Evolutionary conservation across 2,797 vertebrate species (phyloP), one percentile per base, ranked within the genome.

Genomic region (Allobates femoralis): DNA sequence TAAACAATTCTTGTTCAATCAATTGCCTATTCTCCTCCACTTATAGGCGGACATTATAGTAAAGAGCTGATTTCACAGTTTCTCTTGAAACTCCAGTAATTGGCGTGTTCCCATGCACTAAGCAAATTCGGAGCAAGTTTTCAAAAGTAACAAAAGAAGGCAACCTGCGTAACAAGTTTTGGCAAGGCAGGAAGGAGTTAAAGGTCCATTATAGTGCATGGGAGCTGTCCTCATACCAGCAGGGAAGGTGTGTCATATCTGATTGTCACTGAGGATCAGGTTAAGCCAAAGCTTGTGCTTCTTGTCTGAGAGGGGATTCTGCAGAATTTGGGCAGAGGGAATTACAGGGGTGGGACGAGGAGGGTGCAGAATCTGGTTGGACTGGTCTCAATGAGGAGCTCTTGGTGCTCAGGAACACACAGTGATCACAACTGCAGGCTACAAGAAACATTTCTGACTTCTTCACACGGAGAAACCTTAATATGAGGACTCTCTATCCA

Each of bases 361-460:
- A 60, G 79, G 82, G 67, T 76, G 26, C 19, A 80, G 26, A 73
- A 84, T 74, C 82, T 81, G 58, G 86, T 88, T 23, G 6, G 82
- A 88, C 86, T 81, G 69, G 86, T 88, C 82, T 87, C 21, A 53
- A 64, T 37, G 76, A 76, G 34, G 1, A 51, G 67, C 82, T 76
- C n/a, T 26, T 21, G 82, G 82, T 41, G 55, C 75, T 62, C 2
- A 12, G 67, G 19, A 37, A 46, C 19, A 67, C 71, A 15, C 50
- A 41, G 32, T 34, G 34, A n/a, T 51, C 79, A 16, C n/a, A 26
- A 86, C 81, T 55, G 16, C 66, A 50, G 41, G 66, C 81, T 86
- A 67, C 34, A 80, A 34, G 16, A 26, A 69, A 41, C 50, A 19
- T 55, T 30, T 19, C 16, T 34, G 16, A 75, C 62, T 58, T 69